These are phyloP conservation scores for Fregetta grallaria DNA, from an alignment of 2,113 vertebrate species.

Conservation along the genomic window DNA sequence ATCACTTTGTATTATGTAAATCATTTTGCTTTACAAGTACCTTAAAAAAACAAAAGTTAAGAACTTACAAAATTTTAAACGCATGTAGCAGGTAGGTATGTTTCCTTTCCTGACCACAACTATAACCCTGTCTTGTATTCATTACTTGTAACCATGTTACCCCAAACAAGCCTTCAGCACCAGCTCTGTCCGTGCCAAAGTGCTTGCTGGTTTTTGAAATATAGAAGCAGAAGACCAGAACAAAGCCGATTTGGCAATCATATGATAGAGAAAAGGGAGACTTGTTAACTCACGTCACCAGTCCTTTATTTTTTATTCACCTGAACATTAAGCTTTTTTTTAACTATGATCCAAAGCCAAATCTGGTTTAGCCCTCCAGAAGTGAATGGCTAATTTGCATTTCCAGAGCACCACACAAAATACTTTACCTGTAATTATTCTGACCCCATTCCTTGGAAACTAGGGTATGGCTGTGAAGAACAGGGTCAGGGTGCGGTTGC, in stretches of 20 bases:
- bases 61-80: neutral
- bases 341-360: neutral
- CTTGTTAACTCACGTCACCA: neutral
- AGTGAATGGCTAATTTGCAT: neutral
- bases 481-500: neutral
- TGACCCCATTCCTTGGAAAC: neutral
- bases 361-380: neutral
- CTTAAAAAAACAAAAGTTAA: neutral
- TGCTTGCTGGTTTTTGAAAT: neutral
- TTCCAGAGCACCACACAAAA: neutral
- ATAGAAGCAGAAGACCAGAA: neutral
- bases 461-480: neutral
- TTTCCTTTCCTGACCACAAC: neutral
- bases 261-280: neutral
- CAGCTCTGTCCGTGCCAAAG: neutral
- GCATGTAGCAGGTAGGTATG: neutral
- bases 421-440: neutral
- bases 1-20: neutral
- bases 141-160: neutral
- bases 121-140: neutral
- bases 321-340: neutral
- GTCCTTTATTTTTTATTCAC: neutral
- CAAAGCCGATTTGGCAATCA: neutral
- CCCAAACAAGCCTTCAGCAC: neutral
- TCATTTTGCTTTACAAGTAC: neutral